Percentiles rank a stretch among this genome's conserved stretches.
Evolutionary conservation across 1,140 invertebrate species (phyloP).

Genomic region (Drosophila orena): DNA sequence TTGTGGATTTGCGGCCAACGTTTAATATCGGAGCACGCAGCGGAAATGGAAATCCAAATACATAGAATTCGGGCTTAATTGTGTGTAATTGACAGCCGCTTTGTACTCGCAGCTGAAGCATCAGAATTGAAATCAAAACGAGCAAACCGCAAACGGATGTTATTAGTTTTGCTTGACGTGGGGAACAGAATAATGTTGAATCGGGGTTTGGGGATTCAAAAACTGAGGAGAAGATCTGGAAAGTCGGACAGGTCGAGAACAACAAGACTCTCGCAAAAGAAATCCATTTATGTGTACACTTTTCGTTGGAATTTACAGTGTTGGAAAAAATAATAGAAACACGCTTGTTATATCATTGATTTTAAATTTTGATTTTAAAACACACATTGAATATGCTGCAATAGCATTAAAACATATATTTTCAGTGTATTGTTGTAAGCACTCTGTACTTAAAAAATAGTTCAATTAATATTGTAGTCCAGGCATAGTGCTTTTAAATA

Average conservation of each 20-base stretch:
- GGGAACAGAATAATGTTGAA: slow-evolving; percentile 11
- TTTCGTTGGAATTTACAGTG: no score
- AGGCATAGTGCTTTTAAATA: not conserved
- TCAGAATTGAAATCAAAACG: slow-evolving; percentile 39
- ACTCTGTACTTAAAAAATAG: not conserved
- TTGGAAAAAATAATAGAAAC: no score
- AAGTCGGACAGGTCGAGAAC: not conserved
- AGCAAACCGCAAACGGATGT: slow-evolving; percentile 63
- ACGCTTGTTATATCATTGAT: no score
- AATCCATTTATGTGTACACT: no score
- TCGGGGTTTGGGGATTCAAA: not conserved
- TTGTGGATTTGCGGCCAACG: slow-evolving; percentile 54
- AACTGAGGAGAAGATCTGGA: not conserved
- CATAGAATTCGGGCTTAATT: slow-evolving; percentile 72
- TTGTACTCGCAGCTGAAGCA: slow-evolving; percentile 52
- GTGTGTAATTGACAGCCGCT: slow-evolving; percentile 74
- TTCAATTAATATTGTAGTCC: slow-evolving; percentile 11
- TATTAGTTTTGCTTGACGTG: slow-evolving; percentile 47
- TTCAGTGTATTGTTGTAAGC: no score
- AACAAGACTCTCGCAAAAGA: no score
- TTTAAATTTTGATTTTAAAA: no score
- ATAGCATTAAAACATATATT: no score
- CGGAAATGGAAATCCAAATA: slow-evolving; percentile 73
- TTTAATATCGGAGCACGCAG: slow-evolving; percentile 59
- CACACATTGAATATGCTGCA: no score